These are phyloP conservation scores for Rhadinocentrus ornatus DNA, from an alignment of 2,797 vertebrate genomes.

Conservation along the genomic window DNA sequence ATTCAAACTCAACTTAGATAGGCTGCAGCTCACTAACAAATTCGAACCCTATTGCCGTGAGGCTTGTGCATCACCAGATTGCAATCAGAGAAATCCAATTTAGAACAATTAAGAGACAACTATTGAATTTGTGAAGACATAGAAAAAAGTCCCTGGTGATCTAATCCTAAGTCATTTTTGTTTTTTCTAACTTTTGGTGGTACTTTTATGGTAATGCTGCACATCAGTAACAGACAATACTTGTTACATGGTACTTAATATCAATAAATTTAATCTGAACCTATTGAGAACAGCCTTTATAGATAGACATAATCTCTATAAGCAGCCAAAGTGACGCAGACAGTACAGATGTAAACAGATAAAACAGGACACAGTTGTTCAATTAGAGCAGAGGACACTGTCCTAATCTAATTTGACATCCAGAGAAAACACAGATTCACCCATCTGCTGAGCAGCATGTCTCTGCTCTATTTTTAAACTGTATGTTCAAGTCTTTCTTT, in stretches of 20 bases:
- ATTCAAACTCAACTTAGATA: neutral
- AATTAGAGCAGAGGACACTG: conserved; percentile 60
- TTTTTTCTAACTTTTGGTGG: neutral
- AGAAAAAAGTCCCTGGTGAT: neutral
- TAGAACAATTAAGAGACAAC: neutral
- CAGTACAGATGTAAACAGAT: conserved; percentile 50
- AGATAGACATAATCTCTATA: conserved; percentile 21
- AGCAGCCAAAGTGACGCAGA: conserved; percentile 39
- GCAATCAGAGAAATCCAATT: neutral
- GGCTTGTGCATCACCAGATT: neutral
- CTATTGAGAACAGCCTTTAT: conserved; percentile 7
- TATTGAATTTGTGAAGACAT: neutral
- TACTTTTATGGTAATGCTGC: neutral
- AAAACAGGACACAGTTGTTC: conserved; percentile 55
- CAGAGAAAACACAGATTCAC: conserved; percentile 53
- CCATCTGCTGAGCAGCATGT: conserved; percentile 44
- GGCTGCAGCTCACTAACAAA: neutral
- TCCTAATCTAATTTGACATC: conserved; percentile 68
- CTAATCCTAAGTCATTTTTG: neutral
- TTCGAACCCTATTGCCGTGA: neutral
- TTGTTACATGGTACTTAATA: neutral
- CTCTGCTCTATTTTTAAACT: conserved; percentile 36
- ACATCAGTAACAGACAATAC: neutral
- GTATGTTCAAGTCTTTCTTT: conserved; percentile 15
- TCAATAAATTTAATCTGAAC: conserved; percentile 26